Percentiles rank a stretch among this genome's conserved stretches.
phyloP scores from a whole-genome alignment of 2,797 vertebrate species.

The Poeciliopsis infans region DNA sequence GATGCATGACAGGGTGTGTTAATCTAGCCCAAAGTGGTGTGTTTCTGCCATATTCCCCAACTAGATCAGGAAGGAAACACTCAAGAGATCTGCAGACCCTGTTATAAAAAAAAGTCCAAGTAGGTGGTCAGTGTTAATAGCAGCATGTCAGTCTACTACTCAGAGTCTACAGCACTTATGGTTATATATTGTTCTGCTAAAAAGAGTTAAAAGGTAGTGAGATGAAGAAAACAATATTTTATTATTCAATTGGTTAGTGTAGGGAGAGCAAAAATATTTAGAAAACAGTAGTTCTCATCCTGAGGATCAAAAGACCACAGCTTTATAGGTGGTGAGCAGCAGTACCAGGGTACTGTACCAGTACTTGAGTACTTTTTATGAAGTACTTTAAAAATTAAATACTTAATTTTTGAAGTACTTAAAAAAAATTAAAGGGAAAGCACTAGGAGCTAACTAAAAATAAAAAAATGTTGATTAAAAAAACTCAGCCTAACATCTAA shows the following conservation, averaged over 20 bases:
- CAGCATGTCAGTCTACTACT: slow-evolving; percentile 51
- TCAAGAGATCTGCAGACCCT: slow-evolving; percentile 60
- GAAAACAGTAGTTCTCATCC: slow-evolving; percentile 65
- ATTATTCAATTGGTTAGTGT: slow-evolving; percentile 73
- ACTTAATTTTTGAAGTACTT: background rate
- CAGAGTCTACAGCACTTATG: slow-evolving; percentile 32
- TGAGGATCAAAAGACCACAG: slow-evolving; percentile 12
- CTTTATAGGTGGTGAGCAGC: too few species aligned
- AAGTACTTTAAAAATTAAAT: background rate
- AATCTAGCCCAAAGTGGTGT: slow-evolving; percentile 58
- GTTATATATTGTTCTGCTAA: slow-evolving; percentile 43
- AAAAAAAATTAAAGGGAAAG: background rate
- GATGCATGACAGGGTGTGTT: slow-evolving; percentile 62
- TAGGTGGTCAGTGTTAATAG: slow-evolving; percentile 62
- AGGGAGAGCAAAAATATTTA: slow-evolving; percentile 49
- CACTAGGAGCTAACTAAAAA: background rate
- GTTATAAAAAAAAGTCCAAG: slow-evolving; percentile 50
- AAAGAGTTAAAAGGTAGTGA: slow-evolving; percentile 38
- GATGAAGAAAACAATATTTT: slow-evolving; percentile 27
- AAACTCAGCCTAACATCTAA: background rate
- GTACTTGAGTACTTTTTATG: too few species aligned
- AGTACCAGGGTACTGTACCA: too few species aligned
- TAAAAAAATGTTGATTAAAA: background rate
- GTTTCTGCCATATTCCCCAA: slow-evolving; percentile 58
- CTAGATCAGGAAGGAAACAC: slow-evolving; percentile 67